Percentiles rank a stretch among this genome's conserved stretches.
phyloP scores from a whole-genome alignment of 2,797 vertebrate species.

The Alectoris magna region DNA sequence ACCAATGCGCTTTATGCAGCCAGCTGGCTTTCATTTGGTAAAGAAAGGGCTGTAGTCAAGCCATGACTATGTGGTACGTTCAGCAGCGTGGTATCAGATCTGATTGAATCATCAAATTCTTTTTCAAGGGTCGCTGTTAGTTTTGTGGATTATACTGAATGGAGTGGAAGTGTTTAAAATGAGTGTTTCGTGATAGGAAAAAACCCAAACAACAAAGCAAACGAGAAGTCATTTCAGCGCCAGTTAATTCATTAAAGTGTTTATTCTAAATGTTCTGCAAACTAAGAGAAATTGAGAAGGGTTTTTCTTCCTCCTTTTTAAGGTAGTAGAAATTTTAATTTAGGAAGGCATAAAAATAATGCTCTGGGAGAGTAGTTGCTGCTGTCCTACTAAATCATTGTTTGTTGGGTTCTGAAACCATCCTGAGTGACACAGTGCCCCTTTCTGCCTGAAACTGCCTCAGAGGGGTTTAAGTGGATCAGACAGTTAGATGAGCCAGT shows the following conservation, averaged over 20 bases:
- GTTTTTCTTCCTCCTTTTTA: background rate
- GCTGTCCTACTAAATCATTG: background rate
- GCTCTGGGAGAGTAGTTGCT: background rate
- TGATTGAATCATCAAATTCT: background rate
- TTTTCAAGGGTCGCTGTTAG: background rate
- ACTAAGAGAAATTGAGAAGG: background rate
- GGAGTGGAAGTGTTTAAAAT: background rate
- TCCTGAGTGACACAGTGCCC: background rate
- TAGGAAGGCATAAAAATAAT: background rate
- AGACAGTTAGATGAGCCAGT: slow-evolving; percentile 29
- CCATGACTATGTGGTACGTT: background rate
- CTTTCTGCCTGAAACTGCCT: background rate
- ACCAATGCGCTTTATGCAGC: no score
- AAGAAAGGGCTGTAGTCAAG: background rate
- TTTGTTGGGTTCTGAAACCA: background rate
- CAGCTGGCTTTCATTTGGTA: background rate
- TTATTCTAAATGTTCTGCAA: background rate
- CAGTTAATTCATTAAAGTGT: background rate
- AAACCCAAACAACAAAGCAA: background rate
- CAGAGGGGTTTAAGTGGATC: slow-evolving; percentile 27
- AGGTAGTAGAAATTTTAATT: background rate
- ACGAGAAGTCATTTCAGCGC: background rate
- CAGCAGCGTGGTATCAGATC: background rate
- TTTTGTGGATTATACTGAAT: background rate
- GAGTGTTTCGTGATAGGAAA: background rate